These are phyloP conservation scores for Cecropterus lyciades DNA, from an alignment of 1,140 invertebrate genomes.

Conservation along the genomic window DNA sequence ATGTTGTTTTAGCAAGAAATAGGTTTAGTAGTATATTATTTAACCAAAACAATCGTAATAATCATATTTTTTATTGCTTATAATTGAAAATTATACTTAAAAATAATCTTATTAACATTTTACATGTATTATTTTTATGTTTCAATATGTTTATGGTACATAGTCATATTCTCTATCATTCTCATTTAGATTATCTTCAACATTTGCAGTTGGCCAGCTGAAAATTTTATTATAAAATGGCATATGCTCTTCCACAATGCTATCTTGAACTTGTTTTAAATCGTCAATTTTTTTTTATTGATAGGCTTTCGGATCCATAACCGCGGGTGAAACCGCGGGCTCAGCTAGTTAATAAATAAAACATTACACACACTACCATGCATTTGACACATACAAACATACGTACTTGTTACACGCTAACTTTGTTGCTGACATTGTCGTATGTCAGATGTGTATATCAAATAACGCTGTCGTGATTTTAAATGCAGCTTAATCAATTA, in stretches of 20 bases:
- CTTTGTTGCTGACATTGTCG: too few relatives aligned
- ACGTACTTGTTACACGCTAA: too few relatives aligned
- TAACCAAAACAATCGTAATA: conserved; percentile 35
- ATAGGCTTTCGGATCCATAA: too few relatives aligned
- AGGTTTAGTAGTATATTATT: conserved; percentile 37
- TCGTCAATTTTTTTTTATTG: conserved; percentile 43
- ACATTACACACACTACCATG: too few relatives aligned
- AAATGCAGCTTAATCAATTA: too few relatives aligned
- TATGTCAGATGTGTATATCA: too few relatives aligned
- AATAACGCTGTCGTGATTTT: too few relatives aligned
- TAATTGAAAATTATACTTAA: conserved; percentile 37
- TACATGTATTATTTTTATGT: conserved; percentile 30
- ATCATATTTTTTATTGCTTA: conserved; percentile 40
- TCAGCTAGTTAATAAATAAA: too few relatives aligned
- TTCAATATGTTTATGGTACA: conserved; percentile 37
- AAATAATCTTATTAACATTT: conserved; percentile 38
- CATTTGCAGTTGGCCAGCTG: conserved; percentile 40
- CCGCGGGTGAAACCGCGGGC: too few relatives aligned
- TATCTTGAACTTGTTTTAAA: conserved; percentile 44
- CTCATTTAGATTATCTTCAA: conserved; percentile 36
- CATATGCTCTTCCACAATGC: conserved; percentile 43
- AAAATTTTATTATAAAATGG: conserved; percentile 42
- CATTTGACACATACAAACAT: too few relatives aligned
- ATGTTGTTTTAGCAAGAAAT: conserved; percentile 37
- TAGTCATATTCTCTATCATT: conserved; percentile 43